Evolutionary conservation across 2,888 invertebrate species (phyloP).

Genomic region (Harpalus rufipes): DNA sequence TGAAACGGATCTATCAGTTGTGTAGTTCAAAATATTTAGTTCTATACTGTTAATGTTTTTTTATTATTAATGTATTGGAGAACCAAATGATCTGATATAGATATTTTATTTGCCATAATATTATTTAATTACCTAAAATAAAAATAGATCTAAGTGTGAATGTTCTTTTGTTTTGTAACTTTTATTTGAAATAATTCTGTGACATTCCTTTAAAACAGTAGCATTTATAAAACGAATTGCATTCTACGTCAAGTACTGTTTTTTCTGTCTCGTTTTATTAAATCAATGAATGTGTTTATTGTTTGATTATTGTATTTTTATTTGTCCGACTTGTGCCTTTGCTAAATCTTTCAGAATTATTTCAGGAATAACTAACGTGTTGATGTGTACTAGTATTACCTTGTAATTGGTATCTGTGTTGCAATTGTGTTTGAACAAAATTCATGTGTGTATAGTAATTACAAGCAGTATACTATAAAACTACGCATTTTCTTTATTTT

Average conservation of each 20-base stretch:
- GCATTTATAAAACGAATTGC: slow-evolving; percentile 44
- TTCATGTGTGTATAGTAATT: slow-evolving; percentile 72
- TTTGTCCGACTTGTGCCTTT: slow-evolving; percentile 69
- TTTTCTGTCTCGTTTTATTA: slow-evolving; percentile 43
- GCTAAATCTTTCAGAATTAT: slow-evolving; percentile 67
- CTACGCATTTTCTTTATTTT: neutral
- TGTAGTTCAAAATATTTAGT: slow-evolving; percentile 40
- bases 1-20: slow-evolving; percentile 19
- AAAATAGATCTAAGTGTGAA: slow-evolving; percentile 33
- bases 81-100: slow-evolving; percentile 53
- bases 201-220: slow-evolving; percentile 39
- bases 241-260: slow-evolving; percentile 31
- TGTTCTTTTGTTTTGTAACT: slow-evolving; percentile 27
- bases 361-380: slow-evolving; percentile 65
- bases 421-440: slow-evolving; percentile 70
- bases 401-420: slow-evolving; percentile 65
- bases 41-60: slow-evolving; percentile 52
- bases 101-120: slow-evolving; percentile 51
- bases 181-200: slow-evolving; percentile 54
- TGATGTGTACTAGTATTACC: slow-evolving; percentile 63
- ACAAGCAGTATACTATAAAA: slow-evolving; percentile 43
- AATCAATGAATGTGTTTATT: slow-evolving; percentile 32
- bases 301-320: slow-evolving; percentile 50
- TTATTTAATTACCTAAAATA: slow-evolving; percentile 41
- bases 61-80: slow-evolving; percentile 24